These are phyloP conservation scores for Papilio xuthus DNA, from an alignment of 1,140 invertebrate genomes.

Conservation along the genomic window DNA sequence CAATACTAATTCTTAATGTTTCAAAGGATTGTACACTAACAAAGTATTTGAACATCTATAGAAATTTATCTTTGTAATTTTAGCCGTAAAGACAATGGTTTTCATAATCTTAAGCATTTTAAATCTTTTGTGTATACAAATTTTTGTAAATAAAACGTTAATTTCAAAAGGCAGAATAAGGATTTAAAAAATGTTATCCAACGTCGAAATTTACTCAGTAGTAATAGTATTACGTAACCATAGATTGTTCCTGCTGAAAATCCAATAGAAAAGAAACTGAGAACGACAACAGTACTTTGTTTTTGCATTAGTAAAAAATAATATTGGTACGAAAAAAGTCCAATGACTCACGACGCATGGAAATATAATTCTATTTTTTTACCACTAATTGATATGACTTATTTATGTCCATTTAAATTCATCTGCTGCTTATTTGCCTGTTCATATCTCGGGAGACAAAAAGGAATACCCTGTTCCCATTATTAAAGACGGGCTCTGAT, in stretches of 20 bases:
- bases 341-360: background rate
- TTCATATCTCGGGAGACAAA: background rate
- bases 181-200: background rate
- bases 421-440: background rate
- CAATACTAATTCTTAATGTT: background rate
- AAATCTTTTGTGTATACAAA: background rate
- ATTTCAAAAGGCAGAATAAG: background rate
- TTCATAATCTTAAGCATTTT: background rate
- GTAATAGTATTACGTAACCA: no score
- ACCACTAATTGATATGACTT: background rate
- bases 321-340: background rate
- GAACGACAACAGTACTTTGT: no score
- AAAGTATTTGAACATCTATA: background rate
- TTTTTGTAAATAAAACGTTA: background rate
- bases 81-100: background rate
- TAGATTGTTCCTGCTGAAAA: no score
- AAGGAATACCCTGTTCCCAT: background rate
- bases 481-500: background rate
- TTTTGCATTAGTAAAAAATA: background rate
- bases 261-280: no score
- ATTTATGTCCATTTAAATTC: background rate
- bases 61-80: conserved; percentile 16
- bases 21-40: background rate
- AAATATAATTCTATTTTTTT: background rate
- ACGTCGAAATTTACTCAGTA: no score